Evolutionary conservation across 1,140 invertebrate genomes (phyloP).

Genomic region (Aphelinus atriplicis): DNA sequence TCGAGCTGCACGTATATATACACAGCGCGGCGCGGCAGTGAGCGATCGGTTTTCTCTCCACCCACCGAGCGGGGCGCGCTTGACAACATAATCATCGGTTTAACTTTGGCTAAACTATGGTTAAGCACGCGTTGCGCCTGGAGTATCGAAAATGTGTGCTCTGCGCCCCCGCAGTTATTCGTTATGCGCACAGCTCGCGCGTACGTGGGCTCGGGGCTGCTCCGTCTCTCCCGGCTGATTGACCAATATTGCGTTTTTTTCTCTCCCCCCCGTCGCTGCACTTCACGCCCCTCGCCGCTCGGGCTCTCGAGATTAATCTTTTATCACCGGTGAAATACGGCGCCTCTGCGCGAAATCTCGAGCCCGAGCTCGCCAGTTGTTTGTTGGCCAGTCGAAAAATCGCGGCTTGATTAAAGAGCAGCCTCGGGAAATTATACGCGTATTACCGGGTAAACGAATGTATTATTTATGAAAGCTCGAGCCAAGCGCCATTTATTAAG

Average conservation of each 20-base stretch:
- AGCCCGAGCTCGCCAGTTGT: too few species aligned
- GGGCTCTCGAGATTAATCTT: constrained; percentile 25
- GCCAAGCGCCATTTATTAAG: constrained; percentile 20
- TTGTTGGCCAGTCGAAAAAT: too few species aligned
- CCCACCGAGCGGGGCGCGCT: constrained; percentile 38
- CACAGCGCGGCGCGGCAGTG: constrained; percentile 33
- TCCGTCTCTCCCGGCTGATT: constrained; percentile 18
- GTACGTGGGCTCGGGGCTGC: background rate
- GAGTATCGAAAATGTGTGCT: constrained; percentile 48
- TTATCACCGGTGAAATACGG: constrained; percentile 32
- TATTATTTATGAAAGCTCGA: constrained; percentile 25
- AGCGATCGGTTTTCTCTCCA: constrained; percentile 52
- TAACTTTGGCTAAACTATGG: constrained; percentile 51
- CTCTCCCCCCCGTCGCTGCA: background rate
- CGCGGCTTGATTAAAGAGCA: constrained; percentile 6
- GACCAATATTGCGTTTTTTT: constrained; percentile 25
- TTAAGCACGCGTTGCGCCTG: constrained; percentile 50
- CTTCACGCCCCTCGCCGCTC: constrained; percentile 3
- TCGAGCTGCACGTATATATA: too few species aligned
- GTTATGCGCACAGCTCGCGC: background rate
- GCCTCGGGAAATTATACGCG: constrained; percentile 16
- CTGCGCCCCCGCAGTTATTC: background rate
- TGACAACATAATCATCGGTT: constrained; percentile 55
- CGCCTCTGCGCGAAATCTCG: background rate
- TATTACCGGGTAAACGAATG: constrained; percentile 25